phyloP scores from a whole-genome alignment of 2,797 vertebrate species.

The Carapus acus region DNA sequence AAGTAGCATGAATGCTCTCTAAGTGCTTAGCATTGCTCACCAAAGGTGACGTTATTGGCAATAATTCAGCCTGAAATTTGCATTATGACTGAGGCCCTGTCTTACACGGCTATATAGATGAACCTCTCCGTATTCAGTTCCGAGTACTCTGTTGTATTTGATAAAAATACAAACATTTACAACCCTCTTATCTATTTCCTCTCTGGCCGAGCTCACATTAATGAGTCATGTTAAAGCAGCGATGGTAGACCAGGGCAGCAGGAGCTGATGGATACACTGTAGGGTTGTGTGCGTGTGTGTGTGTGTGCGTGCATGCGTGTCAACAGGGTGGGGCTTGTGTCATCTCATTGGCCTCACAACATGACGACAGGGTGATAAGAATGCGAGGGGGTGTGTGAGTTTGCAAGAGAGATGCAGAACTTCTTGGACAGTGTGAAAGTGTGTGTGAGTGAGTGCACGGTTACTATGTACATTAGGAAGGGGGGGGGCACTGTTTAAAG shows the following conservation, averaged over 20 bases:
- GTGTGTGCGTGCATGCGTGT: slow-evolving; percentile 2
- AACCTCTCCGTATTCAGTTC: no score
- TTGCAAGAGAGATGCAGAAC: slow-evolving; percentile 9
- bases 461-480: slow-evolving; percentile 22
- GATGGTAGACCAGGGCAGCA: slow-evolving; percentile 1
- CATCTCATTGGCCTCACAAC: slow-evolving; percentile 23
- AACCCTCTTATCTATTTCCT: no score
- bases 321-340: slow-evolving; percentile 9
- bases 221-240: no score
- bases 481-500: background rate
- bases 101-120: no score
- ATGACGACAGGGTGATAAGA: slow-evolving; percentile 37
- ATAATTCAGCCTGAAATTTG: no score
- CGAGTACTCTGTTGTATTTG: no score
- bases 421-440: slow-evolving; percentile 11
- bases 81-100: no score
- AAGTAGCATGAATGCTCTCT: no score
- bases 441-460: slow-evolving; percentile 20
- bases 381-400: slow-evolving; percentile 25
- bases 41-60: no score
- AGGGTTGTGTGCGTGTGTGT: slow-evolving; percentile 3
- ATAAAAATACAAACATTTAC: no score
- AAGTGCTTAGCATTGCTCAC: no score
- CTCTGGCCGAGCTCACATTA: no score
- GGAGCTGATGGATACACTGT: slow-evolving; percentile 30